A percentile compares a stretch with the other conserved stretches of the same genome.
Conservation (phyloP, 2,113 vertebrate genomes). For the Phoenicopterus ruber region DNA sequence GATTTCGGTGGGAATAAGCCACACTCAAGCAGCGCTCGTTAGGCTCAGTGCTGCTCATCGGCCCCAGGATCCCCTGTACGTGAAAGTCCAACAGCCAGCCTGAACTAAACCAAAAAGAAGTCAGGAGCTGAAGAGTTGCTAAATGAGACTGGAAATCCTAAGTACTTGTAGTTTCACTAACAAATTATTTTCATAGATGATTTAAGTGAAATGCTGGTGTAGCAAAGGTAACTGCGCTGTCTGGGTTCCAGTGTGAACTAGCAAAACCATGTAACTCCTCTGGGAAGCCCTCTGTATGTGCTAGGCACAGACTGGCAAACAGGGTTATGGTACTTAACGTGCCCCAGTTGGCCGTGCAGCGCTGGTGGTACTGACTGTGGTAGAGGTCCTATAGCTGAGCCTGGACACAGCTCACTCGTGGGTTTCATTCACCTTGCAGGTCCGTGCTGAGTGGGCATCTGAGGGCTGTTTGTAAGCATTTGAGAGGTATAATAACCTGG, state of each 20-base stretch:
- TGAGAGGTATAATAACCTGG: not conserved
- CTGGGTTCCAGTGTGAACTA: not conserved
- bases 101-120: not conserved
- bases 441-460: not conserved
- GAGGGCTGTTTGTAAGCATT: not conserved
- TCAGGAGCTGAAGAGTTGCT: not conserved
- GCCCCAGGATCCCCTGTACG: not conserved
- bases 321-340: not conserved
- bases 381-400: not conserved
- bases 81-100: not conserved
- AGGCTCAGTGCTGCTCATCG: not conserved
- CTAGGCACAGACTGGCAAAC: not conserved
- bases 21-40: accelerated
- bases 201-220: not conserved
- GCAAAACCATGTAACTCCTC: not conserved
- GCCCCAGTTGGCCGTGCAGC: not conserved
- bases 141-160: not conserved
- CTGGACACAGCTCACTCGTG: not conserved
- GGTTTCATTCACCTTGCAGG: not conserved
- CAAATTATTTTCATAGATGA: not conserved
- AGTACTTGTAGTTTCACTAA: not conserved
- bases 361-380: not conserved
- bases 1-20: not conserved
- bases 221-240: not conserved
- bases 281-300: not conserved